phyloP scores from a whole-genome alignment of 2,797 vertebrate species.

The Margarornis squamiger region DNA sequence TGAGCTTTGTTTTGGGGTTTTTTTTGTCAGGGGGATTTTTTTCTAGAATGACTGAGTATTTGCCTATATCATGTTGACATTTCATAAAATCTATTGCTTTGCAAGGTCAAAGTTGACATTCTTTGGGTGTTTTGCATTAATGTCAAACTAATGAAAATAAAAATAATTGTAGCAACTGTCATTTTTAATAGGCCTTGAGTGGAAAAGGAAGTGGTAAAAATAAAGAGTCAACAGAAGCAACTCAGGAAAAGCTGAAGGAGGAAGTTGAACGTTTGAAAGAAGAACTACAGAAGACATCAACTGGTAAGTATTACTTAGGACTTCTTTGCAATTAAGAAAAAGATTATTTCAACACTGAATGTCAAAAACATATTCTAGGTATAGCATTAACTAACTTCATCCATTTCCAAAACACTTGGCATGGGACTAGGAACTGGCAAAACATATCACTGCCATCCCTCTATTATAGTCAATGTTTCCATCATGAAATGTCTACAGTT shows the following conservation, averaged over 20 bases:
- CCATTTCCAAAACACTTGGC: not conserved
- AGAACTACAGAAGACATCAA: conserved; percentile 82
- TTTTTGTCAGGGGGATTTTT: not conserved
- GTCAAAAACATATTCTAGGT: not conserved
- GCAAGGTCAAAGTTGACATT: not conserved
- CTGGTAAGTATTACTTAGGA: conserved; percentile 76
- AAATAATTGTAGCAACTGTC: conserved; percentile 21
- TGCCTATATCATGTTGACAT: not conserved
- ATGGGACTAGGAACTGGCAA: not conserved
- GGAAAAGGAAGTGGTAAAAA: conserved; percentile 38
- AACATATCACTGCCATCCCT: not conserved
- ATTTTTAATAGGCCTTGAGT: conserved; percentile 66
- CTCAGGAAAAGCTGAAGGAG: conserved; percentile 77
- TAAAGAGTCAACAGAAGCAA: conserved; percentile 29
- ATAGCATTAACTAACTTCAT: not conserved
- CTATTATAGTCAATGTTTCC: conserved; percentile 41
- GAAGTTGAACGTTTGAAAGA: conserved; percentile 79
- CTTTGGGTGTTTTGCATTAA: not conserved
- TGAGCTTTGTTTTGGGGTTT: too few relatives aligned
- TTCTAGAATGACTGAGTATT: not conserved
- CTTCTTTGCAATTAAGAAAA: not conserved
- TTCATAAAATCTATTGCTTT: not conserved
- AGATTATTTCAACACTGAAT: not conserved
- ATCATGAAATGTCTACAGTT: conserved; percentile 16
- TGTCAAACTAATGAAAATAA: not conserved